Percentiles rank a stretch among this genome's conserved stretches.
Evolutionary conservation across 2,113 vertebrate genomes (phyloP).

Genomic region (Sylvilagus bachmani): DNA sequence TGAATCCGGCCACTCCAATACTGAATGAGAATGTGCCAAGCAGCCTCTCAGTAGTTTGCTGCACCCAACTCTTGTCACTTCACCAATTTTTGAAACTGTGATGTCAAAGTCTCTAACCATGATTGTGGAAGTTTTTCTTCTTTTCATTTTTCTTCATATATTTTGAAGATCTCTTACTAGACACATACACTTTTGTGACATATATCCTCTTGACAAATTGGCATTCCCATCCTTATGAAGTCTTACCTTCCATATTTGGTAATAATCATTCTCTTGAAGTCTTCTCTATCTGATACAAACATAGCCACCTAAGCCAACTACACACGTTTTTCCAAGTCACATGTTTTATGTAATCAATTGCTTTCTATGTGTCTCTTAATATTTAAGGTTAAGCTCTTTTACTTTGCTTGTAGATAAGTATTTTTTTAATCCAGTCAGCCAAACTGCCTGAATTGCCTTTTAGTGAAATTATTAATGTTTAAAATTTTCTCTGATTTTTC

Average conservation of each 20-base stretch:
- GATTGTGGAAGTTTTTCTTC: not conserved
- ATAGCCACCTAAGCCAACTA: not conserved
- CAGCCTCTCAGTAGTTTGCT: too few relatives aligned
- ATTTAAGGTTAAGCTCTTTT: not conserved
- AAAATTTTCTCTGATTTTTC: not conserved
- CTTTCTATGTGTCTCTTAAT: not conserved
- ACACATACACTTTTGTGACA: not conserved
- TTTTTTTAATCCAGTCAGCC: not conserved
- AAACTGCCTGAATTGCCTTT: not conserved
- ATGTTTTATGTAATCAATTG: not conserved
- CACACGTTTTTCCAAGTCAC: not conserved
- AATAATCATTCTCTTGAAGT: not conserved
- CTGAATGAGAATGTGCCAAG: too few relatives aligned
- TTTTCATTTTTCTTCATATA: not conserved
- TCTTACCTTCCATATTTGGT: not conserved
- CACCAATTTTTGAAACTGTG: not conserved
- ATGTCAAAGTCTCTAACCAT: not conserved
- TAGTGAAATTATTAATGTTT: not conserved
- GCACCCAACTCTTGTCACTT: not conserved
- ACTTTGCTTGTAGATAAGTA: not conserved
- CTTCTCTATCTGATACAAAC: not conserved
- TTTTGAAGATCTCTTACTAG: not conserved
- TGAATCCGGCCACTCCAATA: too few relatives aligned
- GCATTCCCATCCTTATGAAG: not conserved
- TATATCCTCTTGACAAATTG: not conserved